These are phyloP conservation scores for Sweltsa coloradensis DNA, from an alignment of 1,140 invertebrate genomes.

Conservation along the genomic window DNA sequence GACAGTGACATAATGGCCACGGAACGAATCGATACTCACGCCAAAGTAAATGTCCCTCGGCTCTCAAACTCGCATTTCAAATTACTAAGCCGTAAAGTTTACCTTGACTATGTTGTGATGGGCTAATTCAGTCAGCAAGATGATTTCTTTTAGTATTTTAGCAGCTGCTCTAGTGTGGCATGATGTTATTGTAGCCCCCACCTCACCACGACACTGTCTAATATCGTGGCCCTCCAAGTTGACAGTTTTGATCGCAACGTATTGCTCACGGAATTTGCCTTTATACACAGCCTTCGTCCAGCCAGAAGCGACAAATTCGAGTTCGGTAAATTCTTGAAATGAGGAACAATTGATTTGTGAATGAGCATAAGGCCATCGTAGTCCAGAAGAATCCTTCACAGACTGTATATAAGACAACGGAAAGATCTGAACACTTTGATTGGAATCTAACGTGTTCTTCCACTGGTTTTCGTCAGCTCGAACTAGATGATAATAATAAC, in stretches of 20 bases:
- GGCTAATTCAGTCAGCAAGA: constrained; percentile 17
- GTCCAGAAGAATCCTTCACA: not conserved
- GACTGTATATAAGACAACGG: not conserved
- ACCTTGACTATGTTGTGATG: constrained; percentile 21
- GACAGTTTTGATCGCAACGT: constrained; percentile 33
- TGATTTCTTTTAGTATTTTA: constrained; percentile 25
- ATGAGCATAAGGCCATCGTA: constrained; percentile 4
- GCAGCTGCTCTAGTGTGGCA: constrained; percentile 31
- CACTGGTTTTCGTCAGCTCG: not conserved
- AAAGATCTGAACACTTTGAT: not conserved
- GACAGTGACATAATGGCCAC: too few relatives aligned
- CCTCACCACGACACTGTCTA: constrained; percentile 23
- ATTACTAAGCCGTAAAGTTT: too few relatives aligned
- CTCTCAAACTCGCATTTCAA: too few relatives aligned
- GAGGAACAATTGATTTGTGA: constrained; percentile 16
- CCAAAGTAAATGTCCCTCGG: too few relatives aligned
- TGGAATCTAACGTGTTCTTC: not conserved
- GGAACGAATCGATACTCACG: too few relatives aligned
- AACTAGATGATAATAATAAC: not conserved
- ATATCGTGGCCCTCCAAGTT: constrained; percentile 32
- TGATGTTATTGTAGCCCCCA: constrained; percentile 15
- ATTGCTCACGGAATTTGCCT: constrained; percentile 21
- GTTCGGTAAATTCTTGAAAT: constrained; percentile 15
- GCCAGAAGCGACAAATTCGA: constrained; percentile 27
- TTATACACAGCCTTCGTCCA: constrained; percentile 38